Conservation (phyloP, 2,888 invertebrate genomes). For the Nymphalis urticae region DNA sequence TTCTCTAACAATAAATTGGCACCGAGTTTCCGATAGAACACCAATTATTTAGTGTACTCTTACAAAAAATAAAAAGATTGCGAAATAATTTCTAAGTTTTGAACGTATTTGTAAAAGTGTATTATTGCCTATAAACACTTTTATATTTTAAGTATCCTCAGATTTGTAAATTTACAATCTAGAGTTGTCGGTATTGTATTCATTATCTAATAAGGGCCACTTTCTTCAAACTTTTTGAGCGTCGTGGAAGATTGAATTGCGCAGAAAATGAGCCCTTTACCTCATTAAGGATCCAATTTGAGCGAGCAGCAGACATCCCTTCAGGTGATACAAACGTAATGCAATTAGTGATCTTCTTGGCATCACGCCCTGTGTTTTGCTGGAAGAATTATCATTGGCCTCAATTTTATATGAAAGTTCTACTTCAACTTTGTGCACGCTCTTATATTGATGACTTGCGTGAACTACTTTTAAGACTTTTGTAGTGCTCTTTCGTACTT, state of each 20-base stretch:
- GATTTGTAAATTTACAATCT: constrained; percentile 47
- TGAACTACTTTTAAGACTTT: constrained; percentile 5
- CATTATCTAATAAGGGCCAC: constrained; percentile 43
- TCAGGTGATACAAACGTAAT: constrained; percentile 77
- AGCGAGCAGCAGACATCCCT: constrained; percentile 62
- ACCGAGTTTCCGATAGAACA: neutral
- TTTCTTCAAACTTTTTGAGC: constrained; percentile 28
- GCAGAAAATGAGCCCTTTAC: constrained; percentile 70
- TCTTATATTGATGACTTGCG: constrained; percentile 9
- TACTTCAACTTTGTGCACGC: constrained; percentile 4
- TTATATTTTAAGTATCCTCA: neutral
- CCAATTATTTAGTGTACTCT: neutral
- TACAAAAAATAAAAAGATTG: too few species aligned
- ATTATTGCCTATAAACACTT: neutral
- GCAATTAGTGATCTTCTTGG: constrained; percentile 64
- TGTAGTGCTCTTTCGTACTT: neutral
- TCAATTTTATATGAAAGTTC: constrained; percentile 6
- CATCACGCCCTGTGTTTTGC: constrained; percentile 18
- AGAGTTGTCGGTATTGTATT: constrained; percentile 7
- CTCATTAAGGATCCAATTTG: constrained; percentile 76
- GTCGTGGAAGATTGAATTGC: constrained; percentile 50
- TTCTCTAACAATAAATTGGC: neutral
- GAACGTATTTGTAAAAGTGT: too few species aligned
- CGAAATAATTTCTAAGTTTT: too few species aligned
- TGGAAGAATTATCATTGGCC: constrained; percentile 20